These are phyloP conservation scores for Hydrolagus colliei DNA, from an alignment of 2,797 vertebrate genomes.

Conservation along the genomic window DNA sequence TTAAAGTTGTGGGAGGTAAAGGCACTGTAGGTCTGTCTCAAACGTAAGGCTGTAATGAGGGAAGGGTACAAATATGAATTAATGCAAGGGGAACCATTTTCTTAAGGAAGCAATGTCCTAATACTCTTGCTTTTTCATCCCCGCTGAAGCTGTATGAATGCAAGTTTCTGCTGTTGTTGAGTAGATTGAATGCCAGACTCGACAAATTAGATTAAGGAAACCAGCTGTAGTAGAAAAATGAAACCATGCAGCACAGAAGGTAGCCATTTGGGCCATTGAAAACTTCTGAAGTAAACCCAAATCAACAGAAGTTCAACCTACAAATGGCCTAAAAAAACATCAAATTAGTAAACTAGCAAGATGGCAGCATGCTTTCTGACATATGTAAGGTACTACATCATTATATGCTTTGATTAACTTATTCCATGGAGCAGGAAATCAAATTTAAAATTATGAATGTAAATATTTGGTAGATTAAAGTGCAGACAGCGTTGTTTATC, in stretches of 20 bases:
- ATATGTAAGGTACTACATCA: not conserved
- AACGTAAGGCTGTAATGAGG: not conserved
- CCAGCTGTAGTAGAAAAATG: not conserved
- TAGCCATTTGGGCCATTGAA: too few species aligned
- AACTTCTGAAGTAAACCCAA: not conserved
- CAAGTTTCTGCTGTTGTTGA: not conserved
- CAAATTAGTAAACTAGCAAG: slow-evolving; percentile 6
- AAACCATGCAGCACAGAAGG: too few species aligned
- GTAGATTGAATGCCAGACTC: not conserved
- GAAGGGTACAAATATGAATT: not conserved
- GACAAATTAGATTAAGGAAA: not conserved
- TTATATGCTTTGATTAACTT: slow-evolving; percentile 27
- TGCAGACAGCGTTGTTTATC: too few species aligned
- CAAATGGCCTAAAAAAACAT: slow-evolving; percentile 2
- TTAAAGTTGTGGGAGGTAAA: too few species aligned
- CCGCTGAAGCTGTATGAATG: not conserved
- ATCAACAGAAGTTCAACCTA: not conserved
- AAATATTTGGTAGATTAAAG: not conserved
- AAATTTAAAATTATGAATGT: too few species aligned
- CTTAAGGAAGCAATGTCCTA: not conserved
- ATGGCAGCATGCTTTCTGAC: not conserved
- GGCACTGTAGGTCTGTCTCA: not conserved
- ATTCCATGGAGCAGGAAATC: not conserved
- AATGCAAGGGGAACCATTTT: not conserved
- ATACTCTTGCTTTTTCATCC: not conserved